phyloP scores from a whole-genome alignment of 2,888 invertebrate species.

The Drosophila greeni region DNA sequence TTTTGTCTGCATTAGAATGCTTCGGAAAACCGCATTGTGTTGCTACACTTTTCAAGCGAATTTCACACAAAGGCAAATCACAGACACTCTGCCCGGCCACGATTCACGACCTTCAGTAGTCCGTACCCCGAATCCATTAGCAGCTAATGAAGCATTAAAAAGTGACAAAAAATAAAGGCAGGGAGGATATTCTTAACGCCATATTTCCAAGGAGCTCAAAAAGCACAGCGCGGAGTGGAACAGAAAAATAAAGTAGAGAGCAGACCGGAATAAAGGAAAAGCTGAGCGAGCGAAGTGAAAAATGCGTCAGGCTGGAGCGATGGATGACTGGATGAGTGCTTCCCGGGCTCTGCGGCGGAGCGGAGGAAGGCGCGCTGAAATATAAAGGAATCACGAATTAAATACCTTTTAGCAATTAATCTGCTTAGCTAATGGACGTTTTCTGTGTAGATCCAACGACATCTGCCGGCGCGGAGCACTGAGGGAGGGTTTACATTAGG shows the following conservation, averaged over 20 bases:
- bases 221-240: constrained; percentile 45
- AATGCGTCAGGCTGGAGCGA: constrained; percentile 51
- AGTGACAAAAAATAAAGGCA: constrained; percentile 55
- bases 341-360: constrained; percentile 6
- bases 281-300: constrained; percentile 24
- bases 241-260: constrained; percentile 45
- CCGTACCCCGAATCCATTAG: constrained; percentile 65
- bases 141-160: constrained; percentile 75
- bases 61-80: constrained; percentile 22
- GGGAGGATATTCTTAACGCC: constrained; percentile 55
- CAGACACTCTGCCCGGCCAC: constrained; percentile 9
- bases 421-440: constrained; percentile 77
- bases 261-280: constrained; percentile 53
- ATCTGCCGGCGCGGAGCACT: constrained; percentile 5
- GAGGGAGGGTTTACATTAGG: constrained; percentile 31
- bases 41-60: constrained; percentile 1
- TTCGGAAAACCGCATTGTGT: constrained; percentile 8
- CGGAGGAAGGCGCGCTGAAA: constrained; percentile 41
- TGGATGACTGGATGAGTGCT: constrained; percentile 25
- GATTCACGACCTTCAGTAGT: background rate
- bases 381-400: constrained; percentile 74
- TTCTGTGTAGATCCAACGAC: constrained; percentile 61
- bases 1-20: background rate
- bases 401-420: constrained; percentile 78
- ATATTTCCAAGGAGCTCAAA: constrained; percentile 62